phyloP scores from a whole-genome alignment of 2,888 invertebrate species.

The Stenurella melanura region DNA sequence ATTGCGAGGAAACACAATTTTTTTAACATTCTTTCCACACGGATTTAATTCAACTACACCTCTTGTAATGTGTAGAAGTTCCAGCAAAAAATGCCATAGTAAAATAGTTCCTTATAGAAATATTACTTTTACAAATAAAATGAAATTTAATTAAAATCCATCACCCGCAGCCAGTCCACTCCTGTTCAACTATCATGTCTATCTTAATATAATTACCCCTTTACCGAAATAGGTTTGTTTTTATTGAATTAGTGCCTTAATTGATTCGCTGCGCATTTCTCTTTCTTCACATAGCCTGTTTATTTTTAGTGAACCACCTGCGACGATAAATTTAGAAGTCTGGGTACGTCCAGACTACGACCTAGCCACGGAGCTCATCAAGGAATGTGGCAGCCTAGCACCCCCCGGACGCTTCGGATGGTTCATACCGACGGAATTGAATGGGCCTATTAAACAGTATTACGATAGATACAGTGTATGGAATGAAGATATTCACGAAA shows the following conservation, averaged over 20 bases:
- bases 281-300: conserved; percentile 1
- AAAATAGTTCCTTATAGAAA: too few species aligned
- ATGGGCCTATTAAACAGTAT: conserved; percentile 58
- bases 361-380: conserved; percentile 72
- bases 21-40: too few species aligned
- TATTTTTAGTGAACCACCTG: conserved; percentile 70
- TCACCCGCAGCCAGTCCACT: too few species aligned
- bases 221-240: background rate
- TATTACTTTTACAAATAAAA: too few species aligned
- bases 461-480: conserved; percentile 60
- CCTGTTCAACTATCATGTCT: too few species aligned
- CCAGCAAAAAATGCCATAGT: too few species aligned
- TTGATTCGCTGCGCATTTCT: background rate
- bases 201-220: background rate
- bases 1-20: too few species aligned
- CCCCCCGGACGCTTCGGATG: conserved; percentile 79
- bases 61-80: too few species aligned
- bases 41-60: too few species aligned
- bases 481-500: conserved; percentile 58
- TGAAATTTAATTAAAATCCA: too few species aligned
- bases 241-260: conserved; percentile 4
- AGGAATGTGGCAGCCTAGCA: conserved; percentile 75
- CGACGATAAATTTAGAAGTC: conserved; percentile 82
- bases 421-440: conserved; percentile 77
- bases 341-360: conserved; percentile 81